A percentile compares a stretch with the other conserved stretches of the same genome.
Conservation (phyloP, 2,113 vertebrate species). For the Antennarius striatus region DNA sequence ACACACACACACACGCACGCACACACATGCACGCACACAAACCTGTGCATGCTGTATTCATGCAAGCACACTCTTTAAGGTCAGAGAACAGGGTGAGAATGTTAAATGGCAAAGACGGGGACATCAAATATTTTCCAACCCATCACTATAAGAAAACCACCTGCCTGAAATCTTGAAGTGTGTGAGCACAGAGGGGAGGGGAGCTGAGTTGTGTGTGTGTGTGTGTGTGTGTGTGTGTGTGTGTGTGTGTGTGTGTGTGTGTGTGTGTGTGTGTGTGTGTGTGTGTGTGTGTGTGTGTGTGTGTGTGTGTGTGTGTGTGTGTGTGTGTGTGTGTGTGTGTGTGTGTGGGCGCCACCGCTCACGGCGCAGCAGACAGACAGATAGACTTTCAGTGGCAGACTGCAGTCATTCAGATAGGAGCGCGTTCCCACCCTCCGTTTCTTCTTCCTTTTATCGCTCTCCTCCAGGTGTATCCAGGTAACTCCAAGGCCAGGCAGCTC, state of each 20-base stretch:
- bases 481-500: conserved; percentile 83
- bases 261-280: background rate
- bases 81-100: conserved; percentile 76
- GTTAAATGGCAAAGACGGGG: conserved; percentile 70
- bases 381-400: conserved; percentile 40
- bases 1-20: conserved; percentile 23
- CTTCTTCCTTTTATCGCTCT: conserved; percentile 76
- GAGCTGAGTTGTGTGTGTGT: conserved; percentile 8
- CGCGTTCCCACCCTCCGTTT: conserved; percentile 37
- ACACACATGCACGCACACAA: conserved; percentile 22
- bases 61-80: conserved; percentile 74
- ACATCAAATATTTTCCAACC: conserved; percentile 81
- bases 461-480: conserved; percentile 84
- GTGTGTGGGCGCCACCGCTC: conserved; percentile 48
- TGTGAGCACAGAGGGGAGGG: background rate
- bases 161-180: conserved; percentile 59
- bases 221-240: conserved; percentile 1
- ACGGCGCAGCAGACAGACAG: conserved; percentile 50
- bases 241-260: conserved; percentile 1
- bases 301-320: background rate
- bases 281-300: no score
- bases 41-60: conserved; percentile 36
- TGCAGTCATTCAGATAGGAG: conserved; percentile 44
- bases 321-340: conserved; percentile 8
- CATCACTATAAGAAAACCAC: conserved; percentile 72